Conservation (phyloP, 2,797 vertebrate genomes). For the Siniperca undulata region DNA sequence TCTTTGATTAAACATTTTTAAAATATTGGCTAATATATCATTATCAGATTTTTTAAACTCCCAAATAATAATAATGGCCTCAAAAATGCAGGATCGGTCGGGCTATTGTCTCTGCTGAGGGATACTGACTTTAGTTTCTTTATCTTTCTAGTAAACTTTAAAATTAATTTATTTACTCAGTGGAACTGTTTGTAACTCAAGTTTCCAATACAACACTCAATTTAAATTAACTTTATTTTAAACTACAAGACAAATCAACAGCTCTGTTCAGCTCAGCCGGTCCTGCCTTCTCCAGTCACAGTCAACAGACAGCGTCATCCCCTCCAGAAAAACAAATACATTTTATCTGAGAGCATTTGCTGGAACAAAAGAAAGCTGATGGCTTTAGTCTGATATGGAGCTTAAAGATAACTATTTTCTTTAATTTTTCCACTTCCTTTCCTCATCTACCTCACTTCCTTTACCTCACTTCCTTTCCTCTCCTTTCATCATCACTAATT, state of each 20-base stretch:
- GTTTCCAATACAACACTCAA: not conserved
- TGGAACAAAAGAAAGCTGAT: slow-evolving; percentile 1
- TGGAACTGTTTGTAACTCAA: not conserved
- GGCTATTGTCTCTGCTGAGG: not conserved
- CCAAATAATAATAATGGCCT: too few relatives aligned
- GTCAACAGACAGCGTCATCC: not conserved
- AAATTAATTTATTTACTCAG: not conserved
- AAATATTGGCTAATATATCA: too few relatives aligned
- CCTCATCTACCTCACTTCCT: too few relatives aligned
- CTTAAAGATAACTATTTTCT: too few relatives aligned
- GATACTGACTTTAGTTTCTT: not conserved
- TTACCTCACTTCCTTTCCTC: too few relatives aligned
- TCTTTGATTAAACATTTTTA: too few relatives aligned
- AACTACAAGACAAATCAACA: not conserved
- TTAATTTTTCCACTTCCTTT: too few relatives aligned
- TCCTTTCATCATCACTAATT: too few relatives aligned
- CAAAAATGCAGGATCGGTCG: not conserved
- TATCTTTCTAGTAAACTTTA: not conserved
- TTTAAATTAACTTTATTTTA: not conserved
- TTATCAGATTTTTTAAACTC: too few relatives aligned
- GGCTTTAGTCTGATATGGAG: not conserved
- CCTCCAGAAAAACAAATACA: not conserved
- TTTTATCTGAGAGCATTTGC: not conserved
- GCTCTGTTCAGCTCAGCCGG: not conserved
- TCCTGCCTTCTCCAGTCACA: not conserved